Evolutionary conservation across 2,797 vertebrate genomes (phyloP), one percentile per base, ranked within the genome.

Genomic region (Acropternis orthonyx): DNA sequence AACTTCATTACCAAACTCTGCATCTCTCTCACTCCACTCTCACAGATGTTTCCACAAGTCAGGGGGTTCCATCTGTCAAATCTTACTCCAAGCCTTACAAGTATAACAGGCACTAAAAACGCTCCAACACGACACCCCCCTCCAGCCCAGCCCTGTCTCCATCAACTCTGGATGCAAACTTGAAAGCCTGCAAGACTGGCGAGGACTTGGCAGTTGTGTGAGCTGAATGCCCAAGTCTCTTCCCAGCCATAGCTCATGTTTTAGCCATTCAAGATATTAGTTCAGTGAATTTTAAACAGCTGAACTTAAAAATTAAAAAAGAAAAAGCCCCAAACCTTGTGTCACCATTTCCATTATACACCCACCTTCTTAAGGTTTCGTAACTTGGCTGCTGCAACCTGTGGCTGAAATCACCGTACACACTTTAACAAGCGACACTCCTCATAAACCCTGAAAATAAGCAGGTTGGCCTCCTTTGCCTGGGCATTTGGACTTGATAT

Each of bases 351-450:
- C 89, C 91, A 88, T 73, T 37, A 56, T 59, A 94, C 61, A 78
- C 56, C 65, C 85, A 75, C n/a, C 89, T 92, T 78, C 65, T 77
- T 48, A 39, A 0, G 2, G 51, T 75, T 91, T 88, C 62, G 3
- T 36, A 79, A 75, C 68, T 86, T 95, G 94, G 94, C 82, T 58
- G 61, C 80, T 78, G n/a, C 21, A 41, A 24, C 44, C 18, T 0
- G 34, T 54, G 79, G 62, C 92, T 95, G 93, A 91, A 94, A 90
- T 96, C 92, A 95, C 72, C 13, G 68, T 79, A 94, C 75, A 48
- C 62, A n/a, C 85, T 92, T 58, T 0, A 77, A 86, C 46, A 76
- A 83, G 94, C 39, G 93, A 73, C 93, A 88, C 66, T 79, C 58
- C 75, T 85, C 10, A 0, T 88, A 91, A 93, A 89, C 2, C 6